These are phyloP conservation scores for Leptosomus discolor DNA, from an alignment of 2,113 vertebrate genomes.

Conservation along the genomic window DNA sequence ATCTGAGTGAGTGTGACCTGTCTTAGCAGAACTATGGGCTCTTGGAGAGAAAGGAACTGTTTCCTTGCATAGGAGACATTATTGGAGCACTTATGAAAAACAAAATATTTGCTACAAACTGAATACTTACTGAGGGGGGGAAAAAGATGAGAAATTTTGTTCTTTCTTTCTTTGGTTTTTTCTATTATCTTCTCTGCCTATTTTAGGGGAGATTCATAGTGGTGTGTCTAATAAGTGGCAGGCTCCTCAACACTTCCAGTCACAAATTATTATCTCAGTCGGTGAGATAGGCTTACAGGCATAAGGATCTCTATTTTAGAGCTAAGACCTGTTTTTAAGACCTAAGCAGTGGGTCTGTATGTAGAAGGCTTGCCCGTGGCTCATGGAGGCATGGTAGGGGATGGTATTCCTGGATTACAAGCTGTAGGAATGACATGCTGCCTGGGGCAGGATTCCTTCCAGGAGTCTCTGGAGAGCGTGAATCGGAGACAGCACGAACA, in stretches of 20 bases:
- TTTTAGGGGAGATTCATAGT: background rate
- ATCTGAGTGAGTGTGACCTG: background rate
- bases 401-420: background rate
- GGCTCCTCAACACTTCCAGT: background rate
- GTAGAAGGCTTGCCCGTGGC: background rate
- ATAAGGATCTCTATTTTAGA: background rate
- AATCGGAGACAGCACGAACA: background rate
- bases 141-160: background rate
- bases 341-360: background rate
- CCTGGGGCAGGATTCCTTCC: background rate
- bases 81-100: background rate
- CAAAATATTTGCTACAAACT: background rate
- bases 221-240: background rate
- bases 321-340: too few species aligned
- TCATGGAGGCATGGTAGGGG: background rate
- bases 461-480: background rate
- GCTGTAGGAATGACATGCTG: background rate
- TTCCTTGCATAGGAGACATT: rapidly evolving
- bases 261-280: background rate
- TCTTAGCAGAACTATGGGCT: background rate
- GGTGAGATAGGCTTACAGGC: background rate
- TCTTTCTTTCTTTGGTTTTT: background rate
- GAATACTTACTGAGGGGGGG: background rate
- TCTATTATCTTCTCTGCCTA: background rate
- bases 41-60: background rate